phyloP scores from a whole-genome alignment of 2,797 vertebrate species.

The Scolopax rusticola region DNA sequence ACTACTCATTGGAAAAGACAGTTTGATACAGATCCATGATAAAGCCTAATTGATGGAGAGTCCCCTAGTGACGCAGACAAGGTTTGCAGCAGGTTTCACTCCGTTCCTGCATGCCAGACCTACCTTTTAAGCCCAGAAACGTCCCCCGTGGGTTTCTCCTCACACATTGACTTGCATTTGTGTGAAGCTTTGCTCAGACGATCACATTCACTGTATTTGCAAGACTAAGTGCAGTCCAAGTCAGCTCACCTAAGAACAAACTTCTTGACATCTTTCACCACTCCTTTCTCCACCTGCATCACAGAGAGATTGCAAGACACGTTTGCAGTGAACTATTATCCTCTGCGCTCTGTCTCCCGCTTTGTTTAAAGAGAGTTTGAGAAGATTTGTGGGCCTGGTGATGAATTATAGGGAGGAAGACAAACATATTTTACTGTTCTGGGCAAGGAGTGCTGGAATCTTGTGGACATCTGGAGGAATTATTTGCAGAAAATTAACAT shows the following conservation, averaged over 20 bases:
- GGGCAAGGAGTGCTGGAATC: conserved; percentile 67
- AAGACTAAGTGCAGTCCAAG: background rate
- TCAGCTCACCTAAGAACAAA: conserved; percentile 8
- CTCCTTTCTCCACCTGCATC: background rate
- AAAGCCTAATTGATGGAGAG: background rate
- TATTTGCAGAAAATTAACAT: conserved; percentile 79
- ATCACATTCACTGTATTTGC: background rate
- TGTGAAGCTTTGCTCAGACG: background rate
- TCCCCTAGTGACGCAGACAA: background rate
- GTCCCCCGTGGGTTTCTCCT: background rate
- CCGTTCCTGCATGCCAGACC: background rate
- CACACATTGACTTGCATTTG: background rate
- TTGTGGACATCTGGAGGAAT: conserved; percentile 76
- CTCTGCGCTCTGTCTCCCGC: conserved; percentile 51
- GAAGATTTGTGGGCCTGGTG: conserved; percentile 73
- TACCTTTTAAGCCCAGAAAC: background rate
- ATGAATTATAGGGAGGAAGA: conserved; percentile 72
- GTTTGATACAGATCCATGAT: background rate
- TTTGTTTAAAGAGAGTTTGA: conserved; percentile 73
- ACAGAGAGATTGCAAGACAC: background rate
- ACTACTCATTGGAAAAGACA: background rate
- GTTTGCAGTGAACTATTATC: conserved; percentile 53
- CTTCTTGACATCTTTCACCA: background rate
- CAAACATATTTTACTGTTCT: conserved; percentile 77
- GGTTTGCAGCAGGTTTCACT: background rate